Evolutionary conservation across 2,797 vertebrate species (phyloP), one percentile per base, ranked within the genome.

Genomic region (Simalia tracyae): DNA sequence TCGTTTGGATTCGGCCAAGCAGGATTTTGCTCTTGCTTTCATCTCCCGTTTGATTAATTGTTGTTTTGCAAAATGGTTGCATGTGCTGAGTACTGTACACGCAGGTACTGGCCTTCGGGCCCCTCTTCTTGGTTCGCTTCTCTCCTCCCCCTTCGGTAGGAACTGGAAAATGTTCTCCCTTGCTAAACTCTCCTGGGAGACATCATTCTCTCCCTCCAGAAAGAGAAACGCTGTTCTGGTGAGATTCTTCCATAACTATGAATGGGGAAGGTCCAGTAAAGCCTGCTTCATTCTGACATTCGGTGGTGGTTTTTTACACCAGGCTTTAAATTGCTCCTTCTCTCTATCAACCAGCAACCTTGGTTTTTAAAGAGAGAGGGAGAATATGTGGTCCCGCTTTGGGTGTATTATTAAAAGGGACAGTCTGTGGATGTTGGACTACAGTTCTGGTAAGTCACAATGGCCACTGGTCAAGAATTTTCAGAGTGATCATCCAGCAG

Each of bases 11-110:
- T 56, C 15, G 36, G 36, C 22, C 61, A n/a, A 7, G 22, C 31
- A 59, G 64, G 84, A 11, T 87, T 57, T 36, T 57, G 87, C 5
- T 66, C 60, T 26, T 89, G 76, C 46, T 84, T n/a, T 93, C 92
- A 93, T 92, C 84, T 92, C 59, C 26, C 10, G 8, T 46, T 86
- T 36, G 59, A 60, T 31, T 14, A 46, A 81, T 11, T 84, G 57
- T 26, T 31, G 59, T 54, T 92, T 56, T 90, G 95, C 95, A 95
- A 96, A 95, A 96, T 95, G 96, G 96, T 96, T 88, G 94, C 95
- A 81, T 87, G 88, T 66, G 92, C 31, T 9, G 66, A 57, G 17
- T 10, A 46, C 9, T 24, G 19, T 81, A 22, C 88, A 59, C 63
- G 93, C 91, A 87, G 92, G 89, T 91, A 76, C 36, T 86, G 90